phyloP scores from a whole-genome alignment of 2,113 vertebrate species.

The Rhombomys opimus region DNA sequence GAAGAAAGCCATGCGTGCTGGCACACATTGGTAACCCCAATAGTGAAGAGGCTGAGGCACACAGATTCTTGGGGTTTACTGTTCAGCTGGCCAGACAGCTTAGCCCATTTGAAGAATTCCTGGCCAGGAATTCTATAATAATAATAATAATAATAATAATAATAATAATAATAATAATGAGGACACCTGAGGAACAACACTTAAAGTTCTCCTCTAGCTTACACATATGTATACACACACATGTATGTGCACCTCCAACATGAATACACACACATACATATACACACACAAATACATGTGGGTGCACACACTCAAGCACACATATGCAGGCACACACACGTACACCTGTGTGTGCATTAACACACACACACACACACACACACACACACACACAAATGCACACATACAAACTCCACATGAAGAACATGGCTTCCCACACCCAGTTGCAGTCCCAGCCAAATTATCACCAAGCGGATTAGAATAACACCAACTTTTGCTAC shows the following conservation, averaged over 20 bases:
- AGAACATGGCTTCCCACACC: not conserved
- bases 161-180: not conserved
- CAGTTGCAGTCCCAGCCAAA: not conserved
- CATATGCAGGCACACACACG: not conserved
- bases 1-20: not conserved
- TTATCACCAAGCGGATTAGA: conserved; percentile 10
- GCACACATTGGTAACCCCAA: not conserved
- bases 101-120: not conserved
- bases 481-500: conserved; percentile 54
- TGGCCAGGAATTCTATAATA: not conserved
- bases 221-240: not conserved
- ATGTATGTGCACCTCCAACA: not conserved
- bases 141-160: not conserved
- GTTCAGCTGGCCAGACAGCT: not conserved
- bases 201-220: not conserved
- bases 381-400: not conserved
- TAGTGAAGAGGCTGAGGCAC: not conserved
- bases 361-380: not conserved
- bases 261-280: not conserved
- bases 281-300: not conserved
- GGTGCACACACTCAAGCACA: not conserved
- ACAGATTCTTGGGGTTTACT: not conserved
- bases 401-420: not conserved
- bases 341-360: not conserved
- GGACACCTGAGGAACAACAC: not conserved